These are phyloP conservation scores for Trogon surrucura DNA, from an alignment of 2,113 vertebrate species.

Conservation along the genomic window DNA sequence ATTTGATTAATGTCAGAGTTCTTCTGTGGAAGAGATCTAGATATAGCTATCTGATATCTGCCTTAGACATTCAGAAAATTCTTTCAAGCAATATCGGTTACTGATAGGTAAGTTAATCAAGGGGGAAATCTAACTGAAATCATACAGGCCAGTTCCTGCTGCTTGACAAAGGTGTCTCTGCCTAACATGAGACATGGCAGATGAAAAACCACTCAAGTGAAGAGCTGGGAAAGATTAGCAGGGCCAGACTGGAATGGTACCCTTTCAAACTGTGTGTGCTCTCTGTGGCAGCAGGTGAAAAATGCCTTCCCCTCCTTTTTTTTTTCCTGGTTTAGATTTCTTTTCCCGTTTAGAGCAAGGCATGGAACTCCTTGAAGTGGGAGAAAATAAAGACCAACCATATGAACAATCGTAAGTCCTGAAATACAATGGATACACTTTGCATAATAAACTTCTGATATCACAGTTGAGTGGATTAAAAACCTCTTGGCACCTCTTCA, in stretches of 20 bases:
- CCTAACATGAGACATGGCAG: neutral
- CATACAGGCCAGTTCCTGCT: neutral
- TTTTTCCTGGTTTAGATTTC: neutral
- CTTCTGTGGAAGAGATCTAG: conserved; percentile 44
- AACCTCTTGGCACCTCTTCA: neutral
- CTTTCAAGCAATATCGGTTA: neutral
- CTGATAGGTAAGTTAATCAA: neutral
- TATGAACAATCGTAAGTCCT: neutral
- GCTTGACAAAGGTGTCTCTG: neutral
- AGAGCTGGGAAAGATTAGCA: neutral
- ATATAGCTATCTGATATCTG: conserved; percentile 49
- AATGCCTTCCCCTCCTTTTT: neutral
- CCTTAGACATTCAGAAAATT: neutral
- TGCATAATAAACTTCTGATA: neutral
- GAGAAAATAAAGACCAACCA: neutral
- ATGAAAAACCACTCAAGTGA: neutral
- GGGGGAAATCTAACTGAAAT: neutral
- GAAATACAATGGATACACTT: neutral
- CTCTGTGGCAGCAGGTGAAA: neutral
- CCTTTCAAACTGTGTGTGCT: neutral
- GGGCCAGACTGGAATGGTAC: neutral
- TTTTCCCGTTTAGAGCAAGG: neutral
- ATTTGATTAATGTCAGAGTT: conserved; percentile 70
- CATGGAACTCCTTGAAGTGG: neutral
- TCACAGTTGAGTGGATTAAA: neutral